Evolutionary conservation across 2,113 vertebrate species (phyloP), one percentile per base, ranked within the genome.

Genomic region (Romanogobio albipinnatus): DNA sequence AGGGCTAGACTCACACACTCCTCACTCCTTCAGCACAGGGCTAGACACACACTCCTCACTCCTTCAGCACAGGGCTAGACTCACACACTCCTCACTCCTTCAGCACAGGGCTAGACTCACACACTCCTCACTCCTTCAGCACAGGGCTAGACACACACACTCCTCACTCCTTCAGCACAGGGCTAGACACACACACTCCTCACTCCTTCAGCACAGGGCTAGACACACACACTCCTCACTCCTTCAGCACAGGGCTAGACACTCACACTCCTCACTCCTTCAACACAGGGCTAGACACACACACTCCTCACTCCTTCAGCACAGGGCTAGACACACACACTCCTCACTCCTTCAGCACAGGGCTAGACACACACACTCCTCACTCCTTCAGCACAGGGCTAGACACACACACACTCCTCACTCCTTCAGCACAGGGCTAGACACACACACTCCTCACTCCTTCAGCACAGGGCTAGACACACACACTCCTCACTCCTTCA

Each of bases 21-120:
- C n/a, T n/a, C n/a, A n/a, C 29, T 29, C 29, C 29, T 29, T 29
- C 29, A 29, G 29, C 29, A 29, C 29, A 2, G 29, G 29, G 29
- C 29, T 1, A 29, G 29, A 29, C 29, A 94, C 90, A 99, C 98
- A n/a, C n/a, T n/a, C n/a, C n/a, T n/a, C n/a, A n/a, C 29, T 29
- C 29, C 29, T 29, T 29, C 29, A 29, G 29, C 29, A 29, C 29
- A 2, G 29, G 29, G 29, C 29, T 1, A 29, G 29, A 29, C 29
- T 94, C 90, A 99, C 98, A n/a, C n/a, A n/a, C n/a, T n/a, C n/a
- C n/a, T n/a, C n/a, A n/a, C 29, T 29, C 29, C 29, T 29, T 29
- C 29, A 29, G 29, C 29, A 29, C 29, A 2, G 29, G 29, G 29
- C 29, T 1, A 29, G 29, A 29, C 29, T 94, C 90, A 99, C 98